Evolutionary conservation across 1,140 invertebrate genomes (phyloP).

Genomic region (Bombus consobrinus): DNA sequence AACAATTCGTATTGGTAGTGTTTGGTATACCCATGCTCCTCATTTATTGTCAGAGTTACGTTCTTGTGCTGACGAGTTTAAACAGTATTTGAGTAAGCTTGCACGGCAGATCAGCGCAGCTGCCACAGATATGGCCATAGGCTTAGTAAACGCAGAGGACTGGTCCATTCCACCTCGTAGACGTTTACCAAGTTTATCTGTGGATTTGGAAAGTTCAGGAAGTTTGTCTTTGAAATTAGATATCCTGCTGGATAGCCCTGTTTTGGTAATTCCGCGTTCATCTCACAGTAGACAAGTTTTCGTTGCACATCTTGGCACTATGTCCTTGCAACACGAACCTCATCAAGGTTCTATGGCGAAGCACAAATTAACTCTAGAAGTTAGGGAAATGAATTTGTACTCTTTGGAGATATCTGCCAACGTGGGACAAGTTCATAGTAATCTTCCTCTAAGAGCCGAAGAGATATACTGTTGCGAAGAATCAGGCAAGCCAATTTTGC

Average conservation of each 20-base stretch:
- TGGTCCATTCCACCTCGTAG: constrained; percentile 78
- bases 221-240: constrained; percentile 84
- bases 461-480: constrained; percentile 88
- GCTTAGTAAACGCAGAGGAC: constrained; percentile 89
- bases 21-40: constrained; percentile 96
- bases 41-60: constrained; percentile 93
- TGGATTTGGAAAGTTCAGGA: constrained; percentile 62
- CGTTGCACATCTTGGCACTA: constrained; percentile 96
- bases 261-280: constrained; percentile 92
- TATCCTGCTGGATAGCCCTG: constrained; percentile 93
- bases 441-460: constrained; percentile 82
- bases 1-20: constrained; percentile 92
- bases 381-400: constrained; percentile 94
- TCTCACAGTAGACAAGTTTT: constrained; percentile 92
- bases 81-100: constrained; percentile 88
- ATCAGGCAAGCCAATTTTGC: constrained; percentile 88
- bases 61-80: constrained; percentile 88
- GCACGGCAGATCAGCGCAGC: constrained; percentile 93
- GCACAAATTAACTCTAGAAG: constrained; percentile 85
- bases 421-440: constrained; percentile 69
- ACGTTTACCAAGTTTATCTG: constrained; percentile 76
- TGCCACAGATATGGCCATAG: constrained; percentile 96
- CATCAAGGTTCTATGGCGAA: constrained; percentile 73
- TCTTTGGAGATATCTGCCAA: constrained; percentile 86
- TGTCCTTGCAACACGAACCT: constrained; percentile 85